phyloP scores from a whole-genome alignment of 2,797 vertebrate species.

The Sebastes vulpes region DNA sequence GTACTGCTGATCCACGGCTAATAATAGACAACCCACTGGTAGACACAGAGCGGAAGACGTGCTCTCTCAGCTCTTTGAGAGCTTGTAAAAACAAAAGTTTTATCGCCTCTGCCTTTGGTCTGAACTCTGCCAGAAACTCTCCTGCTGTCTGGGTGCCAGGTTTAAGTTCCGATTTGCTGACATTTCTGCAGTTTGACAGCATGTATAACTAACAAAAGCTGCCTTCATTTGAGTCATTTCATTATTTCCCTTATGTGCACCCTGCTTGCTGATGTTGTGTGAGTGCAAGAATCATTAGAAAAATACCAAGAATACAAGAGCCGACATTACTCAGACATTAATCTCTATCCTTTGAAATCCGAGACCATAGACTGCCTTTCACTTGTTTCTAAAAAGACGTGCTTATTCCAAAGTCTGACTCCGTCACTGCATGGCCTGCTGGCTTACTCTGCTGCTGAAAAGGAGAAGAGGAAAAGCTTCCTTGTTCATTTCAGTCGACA shows the following conservation, averaged over 20 bases:
- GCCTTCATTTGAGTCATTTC: conserved; percentile 8
- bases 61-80: conserved; percentile 52
- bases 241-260: not conserved
- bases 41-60: conserved; percentile 14
- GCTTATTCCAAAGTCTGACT: conserved; percentile 26
- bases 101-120: conserved; percentile 6
- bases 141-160: not conserved
- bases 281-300: not conserved
- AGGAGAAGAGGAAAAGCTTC: conserved; percentile 27
- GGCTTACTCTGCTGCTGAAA: conserved; percentile 22
- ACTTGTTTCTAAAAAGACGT: conserved; percentile 17
- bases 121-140: conserved; percentile 31
- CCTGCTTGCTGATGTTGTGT: not conserved
- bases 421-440: not conserved
- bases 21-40: conserved; percentile 55
- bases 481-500: conserved; percentile 52
- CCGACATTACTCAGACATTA: not conserved
- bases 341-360: conserved; percentile 4
- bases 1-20: conserved; percentile 66
- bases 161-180: conserved; percentile 32
- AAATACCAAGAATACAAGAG: not conserved
- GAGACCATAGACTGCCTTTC: not conserved
- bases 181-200: conserved; percentile 10
- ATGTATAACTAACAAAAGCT: not conserved
- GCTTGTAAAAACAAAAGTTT: conserved; percentile 52